Base-by-base conservation (phyloP, 2,113 vertebrate species). In the Gasterosteus nipponicus region DNA sequence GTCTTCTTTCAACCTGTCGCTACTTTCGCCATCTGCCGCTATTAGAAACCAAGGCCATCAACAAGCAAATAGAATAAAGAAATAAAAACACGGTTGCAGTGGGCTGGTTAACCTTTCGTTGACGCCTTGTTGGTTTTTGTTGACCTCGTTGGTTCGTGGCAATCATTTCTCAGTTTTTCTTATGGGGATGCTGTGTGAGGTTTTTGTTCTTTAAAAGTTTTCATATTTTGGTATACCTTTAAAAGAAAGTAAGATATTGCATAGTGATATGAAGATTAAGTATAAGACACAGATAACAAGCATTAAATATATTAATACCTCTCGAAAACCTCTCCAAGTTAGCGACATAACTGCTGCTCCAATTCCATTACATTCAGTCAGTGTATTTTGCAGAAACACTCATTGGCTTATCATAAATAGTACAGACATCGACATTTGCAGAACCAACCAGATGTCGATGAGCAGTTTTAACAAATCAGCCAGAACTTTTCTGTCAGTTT, bases 21-120 rank as follows among this genome's bases (percentile, higher is more conserved):
- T 65, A 19, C 49, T 38, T 73, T 41, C 63, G 67, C 75, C 58
- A 74, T 68, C 81, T 82, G 78, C 62, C 70, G 33, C 72, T 54
- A 38, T 10, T 7, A n/a, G n/a, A n/a, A n/a, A n/a, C n/a, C n/a
- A 76, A 4, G 69, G 53, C 33, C 47, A 6, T 63, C n/a, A 35
- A 77, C 29, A 44, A n/a, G n/a, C n/a, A n/a, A n/a, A n/a, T n/a
- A n/a, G n/a, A n/a, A n/a, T n/a, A n/a, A 42, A 69, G 8, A n/a
- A n/a, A n/a, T 19, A 10, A 2, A 49, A 49, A 19, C 2, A 49
- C 5, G 19, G n/a, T 47, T 47, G 16, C 46, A 47, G 44, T 46
- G 14, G 47, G 47, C 47, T 49, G 47, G 47, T 49, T 9, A 51
- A 51, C 10, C 8, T 53, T 53, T 53, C 49, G 9, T 22, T n/a